Base-by-base conservation (phyloP, 2,797 vertebrate genomes). In the Xenopus petersii region DNA sequence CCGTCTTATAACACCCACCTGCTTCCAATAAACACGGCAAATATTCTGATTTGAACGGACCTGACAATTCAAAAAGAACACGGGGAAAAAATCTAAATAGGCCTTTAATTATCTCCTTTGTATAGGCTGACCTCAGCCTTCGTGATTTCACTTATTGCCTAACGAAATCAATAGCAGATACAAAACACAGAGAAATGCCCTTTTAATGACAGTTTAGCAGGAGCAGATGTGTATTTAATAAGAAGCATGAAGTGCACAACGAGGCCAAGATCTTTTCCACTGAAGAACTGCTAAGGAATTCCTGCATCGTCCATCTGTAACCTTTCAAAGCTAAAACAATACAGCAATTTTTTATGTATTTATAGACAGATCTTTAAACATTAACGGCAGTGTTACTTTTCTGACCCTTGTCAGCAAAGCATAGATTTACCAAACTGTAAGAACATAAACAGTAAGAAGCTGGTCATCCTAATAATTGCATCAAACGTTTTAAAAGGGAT, bases 91-190 rank as follows among this genome's bases (percentile, higher is more conserved):
- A 55, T 56, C 48, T 68, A 59, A 56, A 51, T 56, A 73, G 36
- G 59, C 64, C 54, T 74, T 75, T 55, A 75, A 75, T 69, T 69
- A 54, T 84, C 81, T 81, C 81, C 81, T 85, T 71, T 87, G 86
- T 85, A 86, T 87, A 86, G 85, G 83, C 83, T 87, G 84, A 84
- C 83, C 84, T 85, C 80, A 76, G 84, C 81, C 82, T 87, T 87
- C 81, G 85, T 88, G 86, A 88, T 88, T 85, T 83, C 81, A 84
- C 81, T 87, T 88, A 87, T 85, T 87, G 79, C 84, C 84, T 81
- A 79, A 76, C 56, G n/a, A 87, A 87, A 87, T 87, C 84, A 88
- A 83, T 87, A 77, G 80, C 88, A 89, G 87, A 69, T 79, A 70
- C 76, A 79, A 73, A 79, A 61, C 33, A 49, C 42, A 54, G 71